Conservation (phyloP, 1,140 invertebrate species). For the Orius insidiosus region DNA sequence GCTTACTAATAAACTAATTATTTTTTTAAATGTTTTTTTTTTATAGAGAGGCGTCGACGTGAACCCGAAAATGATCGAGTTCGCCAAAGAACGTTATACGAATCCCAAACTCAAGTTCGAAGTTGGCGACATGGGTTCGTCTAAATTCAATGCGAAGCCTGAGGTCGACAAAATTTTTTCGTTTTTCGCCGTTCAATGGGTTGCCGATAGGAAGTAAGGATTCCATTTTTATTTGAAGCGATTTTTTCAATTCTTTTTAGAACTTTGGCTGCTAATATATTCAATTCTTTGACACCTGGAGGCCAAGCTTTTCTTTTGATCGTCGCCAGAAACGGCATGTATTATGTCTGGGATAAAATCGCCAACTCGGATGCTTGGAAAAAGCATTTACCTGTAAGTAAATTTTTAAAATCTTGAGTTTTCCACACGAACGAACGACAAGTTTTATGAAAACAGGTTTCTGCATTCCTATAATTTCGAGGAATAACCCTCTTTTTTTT, state of each 20-base stretch:
- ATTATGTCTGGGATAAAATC: constrained; percentile 10
- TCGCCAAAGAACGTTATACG: constrained; percentile 20
- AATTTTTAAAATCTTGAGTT: too few species aligned
- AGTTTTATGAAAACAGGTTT: too few species aligned
- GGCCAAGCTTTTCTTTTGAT: constrained; percentile 6
- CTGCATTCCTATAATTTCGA: too few species aligned
- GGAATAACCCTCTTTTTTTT: too few species aligned
- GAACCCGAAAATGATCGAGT: constrained; percentile 24
- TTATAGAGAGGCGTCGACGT: constrained; percentile 23
- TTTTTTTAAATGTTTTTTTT: background rate
- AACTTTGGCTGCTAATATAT: constrained; percentile 1
- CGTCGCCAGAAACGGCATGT: constrained; percentile 7
- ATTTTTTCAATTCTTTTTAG: background rate
- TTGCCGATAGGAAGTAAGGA: constrained; percentile 11
- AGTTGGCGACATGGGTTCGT: background rate
- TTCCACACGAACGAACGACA: too few species aligned
- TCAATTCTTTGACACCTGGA: constrained; percentile 1
- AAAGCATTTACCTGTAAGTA: background rate
- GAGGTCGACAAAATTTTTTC: constrained; percentile 18
- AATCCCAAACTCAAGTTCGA: constrained; percentile 20
- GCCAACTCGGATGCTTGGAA: constrained; percentile 3
- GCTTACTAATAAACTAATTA: background rate
- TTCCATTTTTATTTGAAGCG: background rate
- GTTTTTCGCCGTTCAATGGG: constrained; percentile 12
- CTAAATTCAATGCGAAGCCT: background rate